Percentiles rank a stretch among this genome's conserved stretches.
Evolutionary conservation across 2,113 vertebrate genomes (phyloP).

Genomic region (Cacatua alba): DNA sequence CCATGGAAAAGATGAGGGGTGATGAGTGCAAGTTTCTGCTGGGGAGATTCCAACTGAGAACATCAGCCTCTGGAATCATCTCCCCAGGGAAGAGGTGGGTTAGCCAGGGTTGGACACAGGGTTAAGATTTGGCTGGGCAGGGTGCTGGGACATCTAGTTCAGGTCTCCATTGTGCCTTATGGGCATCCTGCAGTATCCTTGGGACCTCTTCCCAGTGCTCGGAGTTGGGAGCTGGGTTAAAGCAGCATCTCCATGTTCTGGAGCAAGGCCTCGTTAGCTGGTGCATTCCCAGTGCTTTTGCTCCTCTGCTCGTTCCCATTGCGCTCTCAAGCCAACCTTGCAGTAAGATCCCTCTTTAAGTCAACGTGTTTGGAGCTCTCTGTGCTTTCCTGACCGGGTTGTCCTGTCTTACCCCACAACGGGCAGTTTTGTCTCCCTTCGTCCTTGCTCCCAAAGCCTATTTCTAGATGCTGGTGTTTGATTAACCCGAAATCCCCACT

Average conservation of each 20-base stretch:
- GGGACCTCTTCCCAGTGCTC: background rate
- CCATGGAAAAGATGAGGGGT: background rate
- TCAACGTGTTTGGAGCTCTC: background rate
- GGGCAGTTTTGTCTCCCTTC: background rate
- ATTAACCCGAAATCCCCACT: background rate
- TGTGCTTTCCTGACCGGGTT: accelerated
- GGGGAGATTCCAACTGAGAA: background rate
- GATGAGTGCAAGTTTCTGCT: background rate
- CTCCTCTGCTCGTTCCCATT: background rate
- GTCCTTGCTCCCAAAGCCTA: background rate
- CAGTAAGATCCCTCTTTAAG: background rate
- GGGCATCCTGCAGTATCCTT: background rate
- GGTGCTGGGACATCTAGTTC: background rate
- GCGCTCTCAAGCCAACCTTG: background rate
- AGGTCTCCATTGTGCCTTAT: background rate
- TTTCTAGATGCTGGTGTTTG: background rate
- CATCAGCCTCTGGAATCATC: background rate
- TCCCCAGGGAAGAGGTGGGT: background rate
- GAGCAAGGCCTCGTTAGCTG: background rate
- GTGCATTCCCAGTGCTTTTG: background rate
- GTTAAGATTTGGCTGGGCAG: background rate
- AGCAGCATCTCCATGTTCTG: background rate
- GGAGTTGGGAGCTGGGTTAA: background rate
- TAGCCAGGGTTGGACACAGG: background rate
- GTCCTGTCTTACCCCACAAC: background rate